Conservation (phyloP, 30 jellyfish, hydroid and myxozoan species). For the Aurelia aurita complex sp. Pacific region DNA sequence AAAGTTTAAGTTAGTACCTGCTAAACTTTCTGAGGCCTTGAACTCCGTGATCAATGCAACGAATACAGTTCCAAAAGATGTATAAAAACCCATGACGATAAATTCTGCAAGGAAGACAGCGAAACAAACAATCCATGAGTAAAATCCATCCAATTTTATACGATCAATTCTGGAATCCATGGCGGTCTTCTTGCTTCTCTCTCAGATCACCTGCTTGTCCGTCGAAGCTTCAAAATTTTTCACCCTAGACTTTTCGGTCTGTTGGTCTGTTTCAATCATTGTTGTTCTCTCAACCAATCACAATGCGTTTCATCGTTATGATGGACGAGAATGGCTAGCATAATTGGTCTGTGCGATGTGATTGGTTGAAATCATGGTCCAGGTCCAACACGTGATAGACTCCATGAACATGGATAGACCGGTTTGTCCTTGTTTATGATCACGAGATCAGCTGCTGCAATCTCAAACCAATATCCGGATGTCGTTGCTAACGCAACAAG, state of each 20-base stretch:
- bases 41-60: constrained; percentile 53
- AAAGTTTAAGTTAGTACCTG: constrained; percentile 34
- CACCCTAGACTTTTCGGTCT: constrained; percentile 33
- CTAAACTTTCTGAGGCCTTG: constrained; percentile 55
- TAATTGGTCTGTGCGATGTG: constrained; percentile 34
- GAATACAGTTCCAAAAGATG: constrained; percentile 61
- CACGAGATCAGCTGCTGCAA: constrained; percentile 4
- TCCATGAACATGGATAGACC: constrained; percentile 34
- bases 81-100: constrained; percentile 63
- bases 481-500: background rate
- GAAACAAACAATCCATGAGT: constrained; percentile 70
- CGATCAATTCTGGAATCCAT: constrained; percentile 19
- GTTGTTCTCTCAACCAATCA: constrained; percentile 41
- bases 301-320: background rate
- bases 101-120: constrained; percentile 44
- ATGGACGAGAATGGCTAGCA: constrained; percentile 58
- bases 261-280: background rate
- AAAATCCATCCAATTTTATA: constrained; percentile 39
- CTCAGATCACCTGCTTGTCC: background rate
- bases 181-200: background rate
- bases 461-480: background rate
- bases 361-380: constrained; percentile 42
- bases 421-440: background rate
- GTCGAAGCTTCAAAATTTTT: background rate
- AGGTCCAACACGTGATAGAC: constrained; percentile 43